Evolutionary conservation across 53 echinoderm and acorn worm species (phyloP), one percentile per base, ranked within the genome.

Genomic region (Echinometra lucunter): DNA sequence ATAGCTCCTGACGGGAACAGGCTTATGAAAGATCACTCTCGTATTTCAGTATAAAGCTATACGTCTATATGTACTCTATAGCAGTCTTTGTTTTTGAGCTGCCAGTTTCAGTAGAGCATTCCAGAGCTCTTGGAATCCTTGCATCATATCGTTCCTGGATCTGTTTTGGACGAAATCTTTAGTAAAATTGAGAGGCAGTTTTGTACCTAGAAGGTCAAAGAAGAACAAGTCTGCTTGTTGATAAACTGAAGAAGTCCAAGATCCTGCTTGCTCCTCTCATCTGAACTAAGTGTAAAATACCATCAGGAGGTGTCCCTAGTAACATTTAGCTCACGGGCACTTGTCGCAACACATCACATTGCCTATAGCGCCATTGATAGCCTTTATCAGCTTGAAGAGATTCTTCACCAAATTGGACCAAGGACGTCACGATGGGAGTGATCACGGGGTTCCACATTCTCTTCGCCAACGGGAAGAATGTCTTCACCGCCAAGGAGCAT

Each of bases 401-500:
- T 69, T 11, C 12, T 69, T 69, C 5, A 78, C 78, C 21, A 42
- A 78, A 40, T 19, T 85, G 3, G 21, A 85, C n/a, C n/a, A 27
- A 49, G 85, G 85, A 47, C n/a, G 13, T 27, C 82, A 83, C 44
- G 35, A 94, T 94, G 94, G 85, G 94, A 40, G 94, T 94, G 30
- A 94, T 94, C 60, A 82, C 56, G 9, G 83, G 85, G 15, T 94
- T 94, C 66, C 13, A 44, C 30, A 42, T 94, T 11, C 42, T 63
- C 10, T 94, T 94, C 38, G 66, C 82, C 58, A 83, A 63, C 23
- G 85, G 85, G 63, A 94, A 94, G 94, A 83, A 63, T 19, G 85
- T 94, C 85, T 94, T 83, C 94, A 94, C 94, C 13, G 85, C 94
- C 63, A 94, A 83, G 85, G 94, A 94, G 66, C 94, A 94, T 27